A percentile compares a stretch with the other conserved stretches of the same genome.
These are phyloP conservation scores for Sebastes fasciatus DNA, from an alignment of 2,113 vertebrate species.

Conservation along the genomic window DNA sequence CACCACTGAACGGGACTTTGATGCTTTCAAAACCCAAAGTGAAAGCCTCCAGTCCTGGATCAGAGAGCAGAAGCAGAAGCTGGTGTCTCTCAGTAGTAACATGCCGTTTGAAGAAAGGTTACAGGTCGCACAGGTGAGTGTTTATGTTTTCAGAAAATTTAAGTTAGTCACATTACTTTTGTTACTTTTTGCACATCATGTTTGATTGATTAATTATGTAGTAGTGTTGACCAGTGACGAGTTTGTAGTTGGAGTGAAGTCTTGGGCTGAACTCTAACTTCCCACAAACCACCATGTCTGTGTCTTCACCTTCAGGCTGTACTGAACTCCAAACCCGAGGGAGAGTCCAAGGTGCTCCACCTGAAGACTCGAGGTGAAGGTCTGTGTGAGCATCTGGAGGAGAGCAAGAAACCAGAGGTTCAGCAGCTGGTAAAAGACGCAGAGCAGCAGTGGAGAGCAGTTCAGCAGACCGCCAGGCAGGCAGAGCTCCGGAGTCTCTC, in stretches of 20 bases:
- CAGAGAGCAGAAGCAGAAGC: constrained; percentile 60
- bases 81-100: constrained; percentile 44
- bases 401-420: constrained; percentile 55
- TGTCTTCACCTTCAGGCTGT: constrained; percentile 51
- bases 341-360: constrained; percentile 61
- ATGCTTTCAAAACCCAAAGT: constrained; percentile 55
- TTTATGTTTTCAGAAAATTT: too few species aligned
- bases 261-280: too few species aligned
- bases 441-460: constrained; percentile 74
- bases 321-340: constrained; percentile 56
- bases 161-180: too few species aligned
- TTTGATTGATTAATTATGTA: neutral
- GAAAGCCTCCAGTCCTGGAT: constrained; percentile 72
- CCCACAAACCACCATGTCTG: too few species aligned
- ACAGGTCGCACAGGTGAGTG: constrained; percentile 65
- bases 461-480: constrained; percentile 57
- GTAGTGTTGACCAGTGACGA: neutral
- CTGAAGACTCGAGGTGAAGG: constrained; percentile 54
- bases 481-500: constrained; percentile 53
- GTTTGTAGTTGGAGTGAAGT: too few species aligned
- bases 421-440: constrained; percentile 34
- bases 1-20: constrained; percentile 50
- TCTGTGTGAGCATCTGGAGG: constrained; percentile 66
- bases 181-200: neutral
- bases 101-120: constrained; percentile 53